These are phyloP conservation scores for Taxidea taxus DNA, from an alignment of 2,113 vertebrate genomes.

Conservation along the genomic window DNA sequence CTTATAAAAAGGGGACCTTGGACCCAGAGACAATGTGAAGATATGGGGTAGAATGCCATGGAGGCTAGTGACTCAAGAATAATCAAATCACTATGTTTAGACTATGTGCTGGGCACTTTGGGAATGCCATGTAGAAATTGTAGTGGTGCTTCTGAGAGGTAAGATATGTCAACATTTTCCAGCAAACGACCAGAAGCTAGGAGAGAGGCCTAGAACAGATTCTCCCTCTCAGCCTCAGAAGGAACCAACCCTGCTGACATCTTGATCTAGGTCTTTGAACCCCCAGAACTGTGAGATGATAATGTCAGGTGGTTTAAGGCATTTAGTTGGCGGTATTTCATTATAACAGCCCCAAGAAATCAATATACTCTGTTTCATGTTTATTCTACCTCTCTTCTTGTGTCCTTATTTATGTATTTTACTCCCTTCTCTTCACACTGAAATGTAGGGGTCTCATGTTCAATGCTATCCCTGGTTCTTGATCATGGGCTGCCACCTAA, in stretches of 20 bases:
- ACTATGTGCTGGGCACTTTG: too few relatives aligned
- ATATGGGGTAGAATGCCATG: neutral
- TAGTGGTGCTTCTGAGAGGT: neutral
- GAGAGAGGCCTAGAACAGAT: neutral
- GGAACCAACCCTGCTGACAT: accelerated
- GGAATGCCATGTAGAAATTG: neutral
- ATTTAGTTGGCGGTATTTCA: too few relatives aligned
- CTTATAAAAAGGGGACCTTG: neutral
- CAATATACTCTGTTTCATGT: neutral
- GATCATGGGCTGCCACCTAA: neutral
- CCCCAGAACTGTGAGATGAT: neutral
- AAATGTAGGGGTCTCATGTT: neutral
- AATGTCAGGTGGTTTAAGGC: neutral
- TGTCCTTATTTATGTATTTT: neutral
- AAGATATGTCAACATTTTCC: neutral
- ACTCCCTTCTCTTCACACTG: neutral
- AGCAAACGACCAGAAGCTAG: neutral
- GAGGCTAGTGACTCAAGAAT: too few relatives aligned
- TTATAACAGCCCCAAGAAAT: neutral
- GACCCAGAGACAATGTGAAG: neutral
- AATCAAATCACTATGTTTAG: too few relatives aligned
- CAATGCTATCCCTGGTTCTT: neutral
- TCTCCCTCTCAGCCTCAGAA: neutral
- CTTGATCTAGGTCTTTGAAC: neutral
- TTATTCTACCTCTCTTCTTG: neutral